These are phyloP conservation scores for Drosophila pseudotalamancana DNA, from an alignment of 2,888 invertebrate species.

Conservation along the genomic window DNA sequence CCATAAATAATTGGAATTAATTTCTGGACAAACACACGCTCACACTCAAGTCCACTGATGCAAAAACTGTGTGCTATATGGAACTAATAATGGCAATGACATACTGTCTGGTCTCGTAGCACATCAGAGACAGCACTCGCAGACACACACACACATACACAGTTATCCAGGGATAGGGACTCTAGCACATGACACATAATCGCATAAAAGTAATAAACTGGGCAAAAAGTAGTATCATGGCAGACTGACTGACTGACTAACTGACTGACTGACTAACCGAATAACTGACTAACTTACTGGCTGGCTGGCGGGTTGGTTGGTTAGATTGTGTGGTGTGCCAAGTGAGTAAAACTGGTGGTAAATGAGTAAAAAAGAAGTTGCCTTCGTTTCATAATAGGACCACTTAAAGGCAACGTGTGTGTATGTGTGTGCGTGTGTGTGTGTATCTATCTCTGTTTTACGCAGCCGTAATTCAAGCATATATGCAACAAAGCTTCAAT, in stretches of 20 bases:
- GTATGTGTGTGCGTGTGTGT: neutral
- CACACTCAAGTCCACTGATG: neutral
- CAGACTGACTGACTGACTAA: conserved; percentile 32
- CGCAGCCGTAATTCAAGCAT: conserved; percentile 50
- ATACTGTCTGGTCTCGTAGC: conserved; percentile 41
- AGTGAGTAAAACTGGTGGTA: conserved; percentile 14
- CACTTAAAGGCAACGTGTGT: conserved; percentile 56
- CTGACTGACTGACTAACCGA: conserved; percentile 3
- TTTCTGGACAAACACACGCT: conserved; percentile 46
- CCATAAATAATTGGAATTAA: conserved; percentile 75
- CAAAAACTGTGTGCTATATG: conserved; percentile 4
- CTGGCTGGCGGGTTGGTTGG: neutral
- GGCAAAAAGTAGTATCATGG: conserved; percentile 59
- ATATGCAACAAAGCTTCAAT: conserved; percentile 55
- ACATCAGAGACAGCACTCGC: conserved; percentile 12
- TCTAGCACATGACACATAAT: conserved; percentile 64
- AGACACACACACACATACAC: conserved; percentile 8
- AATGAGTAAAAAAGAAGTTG: conserved; percentile 37
- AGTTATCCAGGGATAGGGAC: conserved; percentile 6
- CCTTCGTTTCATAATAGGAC: conserved; percentile 48
- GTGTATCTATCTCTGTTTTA: conserved; percentile 1
- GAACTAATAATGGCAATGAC: conserved; percentile 72
- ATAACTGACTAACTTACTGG: neutral
- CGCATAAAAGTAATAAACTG: conserved; percentile 77
- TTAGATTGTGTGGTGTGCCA: conserved; percentile 1